Conservation (phyloP, 2,113 vertebrate genomes). For the Charadrius vociferus region DNA sequence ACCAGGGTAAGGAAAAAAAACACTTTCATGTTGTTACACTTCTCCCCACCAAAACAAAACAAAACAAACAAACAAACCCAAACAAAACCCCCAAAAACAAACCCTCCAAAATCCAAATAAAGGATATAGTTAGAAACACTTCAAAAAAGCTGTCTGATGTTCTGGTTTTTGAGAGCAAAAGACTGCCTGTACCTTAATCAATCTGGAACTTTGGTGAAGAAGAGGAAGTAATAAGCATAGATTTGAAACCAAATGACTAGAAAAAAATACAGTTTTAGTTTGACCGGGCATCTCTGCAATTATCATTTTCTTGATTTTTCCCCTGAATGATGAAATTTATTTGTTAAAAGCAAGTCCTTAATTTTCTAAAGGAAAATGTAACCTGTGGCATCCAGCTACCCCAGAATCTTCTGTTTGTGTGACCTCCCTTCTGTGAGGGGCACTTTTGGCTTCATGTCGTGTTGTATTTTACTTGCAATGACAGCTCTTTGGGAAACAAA, state of each 20-base stretch:
- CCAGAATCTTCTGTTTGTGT: background rate
- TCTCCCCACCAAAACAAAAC: background rate
- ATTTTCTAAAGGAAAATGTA: background rate
- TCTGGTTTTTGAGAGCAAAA: background rate
- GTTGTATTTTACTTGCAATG: background rate
- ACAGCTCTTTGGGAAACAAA: background rate
- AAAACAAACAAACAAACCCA: background rate
- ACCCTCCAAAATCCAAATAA: background rate
- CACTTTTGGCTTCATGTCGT: background rate
- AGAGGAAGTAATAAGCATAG: background rate
- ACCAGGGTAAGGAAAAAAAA: background rate
- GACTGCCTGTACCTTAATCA: background rate
- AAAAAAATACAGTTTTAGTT: background rate
- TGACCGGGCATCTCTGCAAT: rapidly evolving
- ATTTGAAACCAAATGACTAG: background rate
- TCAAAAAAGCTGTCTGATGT: background rate
- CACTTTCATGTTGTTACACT: background rate
- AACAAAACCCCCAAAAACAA: background rate
- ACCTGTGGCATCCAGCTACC: background rate
- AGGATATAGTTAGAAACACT: background rate
- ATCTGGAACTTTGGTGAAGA: background rate
- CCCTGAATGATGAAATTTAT: background rate
- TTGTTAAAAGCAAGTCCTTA: background rate
- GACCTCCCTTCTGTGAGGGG: background rate
- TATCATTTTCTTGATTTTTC: background rate